These are phyloP conservation scores for Cheilosia impressa DNA, from an alignment of 2,888 invertebrate genomes.

Conservation along the genomic window DNA sequence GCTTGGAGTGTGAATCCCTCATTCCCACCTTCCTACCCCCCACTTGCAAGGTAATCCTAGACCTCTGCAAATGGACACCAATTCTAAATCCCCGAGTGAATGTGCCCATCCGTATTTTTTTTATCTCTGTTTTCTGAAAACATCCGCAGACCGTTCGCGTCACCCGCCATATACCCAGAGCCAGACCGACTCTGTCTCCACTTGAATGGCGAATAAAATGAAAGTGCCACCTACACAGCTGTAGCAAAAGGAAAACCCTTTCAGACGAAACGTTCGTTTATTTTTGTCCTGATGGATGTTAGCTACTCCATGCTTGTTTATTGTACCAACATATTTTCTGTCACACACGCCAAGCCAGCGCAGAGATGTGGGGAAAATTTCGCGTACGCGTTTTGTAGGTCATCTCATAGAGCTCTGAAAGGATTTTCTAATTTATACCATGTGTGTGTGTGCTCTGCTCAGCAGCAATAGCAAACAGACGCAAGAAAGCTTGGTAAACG, in stretches of 20 bases:
- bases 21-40: neutral
- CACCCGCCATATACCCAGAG: neutral
- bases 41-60: slow-evolving; percentile 28
- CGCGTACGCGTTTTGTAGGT: slow-evolving; percentile 27
- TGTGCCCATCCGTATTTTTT: slow-evolving; percentile 28
- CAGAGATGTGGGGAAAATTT: slow-evolving; percentile 3
- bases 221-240: slow-evolving; percentile 37
- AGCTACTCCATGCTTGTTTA: neutral
- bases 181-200: neutral
- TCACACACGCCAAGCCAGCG: slow-evolving; percentile 14
- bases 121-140: slow-evolving; percentile 7
- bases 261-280: slow-evolving; percentile 43
- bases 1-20: slow-evolving; percentile 5
- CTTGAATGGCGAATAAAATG: slow-evolving; percentile 54
- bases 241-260: slow-evolving; percentile 26
- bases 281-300: slow-evolving; percentile 30
- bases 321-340: neutral
- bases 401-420: slow-evolving; percentile 23
- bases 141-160: neutral
- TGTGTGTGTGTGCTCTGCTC: neutral
- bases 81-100: slow-evolving; percentile 40
- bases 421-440: slow-evolving; percentile 65
- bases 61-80: slow-evolving; percentile 48
- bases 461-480: slow-evolving; percentile 16
- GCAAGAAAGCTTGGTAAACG: slow-evolving; percentile 39